Evolutionary conservation across 2,113 vertebrate species (phyloP).

Genomic region (Scomber japonicus): DNA sequence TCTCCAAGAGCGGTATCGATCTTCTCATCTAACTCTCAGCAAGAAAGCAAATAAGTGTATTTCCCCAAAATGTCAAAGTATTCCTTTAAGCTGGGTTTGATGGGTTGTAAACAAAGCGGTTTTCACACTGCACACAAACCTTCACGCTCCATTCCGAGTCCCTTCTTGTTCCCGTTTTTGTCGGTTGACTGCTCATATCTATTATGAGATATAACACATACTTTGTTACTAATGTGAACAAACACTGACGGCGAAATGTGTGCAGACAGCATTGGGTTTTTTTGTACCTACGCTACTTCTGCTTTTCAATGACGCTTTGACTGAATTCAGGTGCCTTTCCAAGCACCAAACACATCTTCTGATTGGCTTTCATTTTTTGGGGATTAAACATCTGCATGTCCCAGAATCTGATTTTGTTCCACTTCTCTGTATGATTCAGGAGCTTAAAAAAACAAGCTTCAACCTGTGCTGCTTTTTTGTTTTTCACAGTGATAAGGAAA

Average conservation of each 20-base stretch:
- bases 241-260: neutral
- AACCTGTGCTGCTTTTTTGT: neutral
- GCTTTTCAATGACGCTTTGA: constrained; percentile 42
- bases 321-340: constrained; percentile 16
- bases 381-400: constrained; percentile 50
- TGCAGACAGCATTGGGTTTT: neutral
- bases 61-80: neutral
- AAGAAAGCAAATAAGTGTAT: neutral
- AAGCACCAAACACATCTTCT: neutral
- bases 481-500: constrained; percentile 5
- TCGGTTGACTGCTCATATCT: constrained; percentile 22
- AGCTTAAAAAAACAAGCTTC: constrained; percentile 14
- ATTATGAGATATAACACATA: constrained; percentile 9
- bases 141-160: neutral
- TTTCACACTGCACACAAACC: neutral
- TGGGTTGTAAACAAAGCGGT: no score
- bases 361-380: constrained; percentile 11
- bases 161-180: neutral
- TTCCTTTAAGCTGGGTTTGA: neutral
- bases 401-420: constrained; percentile 36
- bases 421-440: neutral
- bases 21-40: neutral
- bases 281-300: constrained; percentile 5
- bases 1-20: neutral
- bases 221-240: constrained; percentile 15